These are phyloP conservation scores for Chelmon rostratus DNA, from an alignment of 2,797 vertebrate species.

Conservation along the genomic window DNA sequence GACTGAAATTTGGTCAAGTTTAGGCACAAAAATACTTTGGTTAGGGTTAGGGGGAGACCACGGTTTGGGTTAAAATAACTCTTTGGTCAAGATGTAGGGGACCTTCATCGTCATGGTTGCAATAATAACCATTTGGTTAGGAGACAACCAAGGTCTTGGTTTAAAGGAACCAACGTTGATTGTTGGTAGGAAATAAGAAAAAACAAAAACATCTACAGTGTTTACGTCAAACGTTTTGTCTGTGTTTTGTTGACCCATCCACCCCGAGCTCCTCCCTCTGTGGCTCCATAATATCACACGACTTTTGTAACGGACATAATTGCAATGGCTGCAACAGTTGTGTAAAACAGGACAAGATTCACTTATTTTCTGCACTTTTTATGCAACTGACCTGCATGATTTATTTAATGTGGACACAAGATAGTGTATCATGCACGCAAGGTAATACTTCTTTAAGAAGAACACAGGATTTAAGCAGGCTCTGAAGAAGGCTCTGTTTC, in stretches of 20 bases:
- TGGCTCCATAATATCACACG: neutral
- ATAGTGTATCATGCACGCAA: neutral
- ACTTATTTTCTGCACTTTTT: neutral
- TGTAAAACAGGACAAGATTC: neutral
- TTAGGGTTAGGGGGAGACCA: neutral
- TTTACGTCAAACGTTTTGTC: neutral
- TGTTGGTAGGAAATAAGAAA: neutral
- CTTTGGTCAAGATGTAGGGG: too few relatives aligned
- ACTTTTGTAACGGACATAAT: neutral
- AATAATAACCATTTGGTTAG: too few relatives aligned
- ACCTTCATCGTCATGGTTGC: too few relatives aligned
- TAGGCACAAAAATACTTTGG: neutral
- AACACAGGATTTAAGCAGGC: conserved; percentile 6
- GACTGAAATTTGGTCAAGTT: neutral
- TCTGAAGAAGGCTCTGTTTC: conserved; percentile 21
- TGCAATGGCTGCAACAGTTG: neutral
- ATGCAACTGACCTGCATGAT: neutral
- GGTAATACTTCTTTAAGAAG: neutral
- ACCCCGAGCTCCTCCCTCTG: neutral
- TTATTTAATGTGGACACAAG: neutral
- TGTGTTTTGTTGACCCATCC: neutral
- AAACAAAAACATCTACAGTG: neutral
- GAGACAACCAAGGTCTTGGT: too few relatives aligned
- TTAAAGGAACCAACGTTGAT: neutral
- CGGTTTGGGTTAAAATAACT: neutral